Conservation (phyloP, 2,888 invertebrate species). For the Graphium colonna region DNA sequence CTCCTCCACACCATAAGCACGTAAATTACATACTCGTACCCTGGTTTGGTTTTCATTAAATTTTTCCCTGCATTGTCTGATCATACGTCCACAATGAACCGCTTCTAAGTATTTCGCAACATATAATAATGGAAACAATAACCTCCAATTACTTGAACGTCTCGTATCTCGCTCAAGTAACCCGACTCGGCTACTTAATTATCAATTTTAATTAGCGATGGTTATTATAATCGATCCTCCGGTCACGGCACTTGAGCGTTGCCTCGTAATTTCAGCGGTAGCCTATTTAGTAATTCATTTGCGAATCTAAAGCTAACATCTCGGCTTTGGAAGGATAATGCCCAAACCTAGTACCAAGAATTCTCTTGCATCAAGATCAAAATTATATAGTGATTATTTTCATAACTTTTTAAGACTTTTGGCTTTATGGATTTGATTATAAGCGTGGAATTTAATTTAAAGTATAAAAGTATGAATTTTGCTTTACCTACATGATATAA, state of each 20-base stretch:
- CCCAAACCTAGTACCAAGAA: no score
- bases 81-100: conserved; percentile 3
- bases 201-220: conserved; percentile 56
- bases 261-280: conserved; percentile 35
- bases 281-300: background rate
- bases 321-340: no score
- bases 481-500: no score
- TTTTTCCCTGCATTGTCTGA: conserved; percentile 5
- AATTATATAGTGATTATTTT: no score
- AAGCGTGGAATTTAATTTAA: no score
- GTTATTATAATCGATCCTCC: conserved; percentile 52
- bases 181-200: conserved; percentile 40
- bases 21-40: no score
- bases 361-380: no score
- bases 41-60: background rate
- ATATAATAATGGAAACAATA: conserved; percentile 13
- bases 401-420: no score
- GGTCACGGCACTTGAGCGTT: conserved; percentile 47
- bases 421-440: no score
- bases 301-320: background rate
- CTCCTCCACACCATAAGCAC: no score
- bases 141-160: conserved; percentile 10
- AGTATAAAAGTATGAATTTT: no score
- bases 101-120: conserved; percentile 10
- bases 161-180: conserved; percentile 14